Percentiles rank a stretch among this genome's conserved stretches.
Evolutionary conservation across 2,797 vertebrate genomes (phyloP).

Genomic region (Fistularia tabacaria): DNA sequence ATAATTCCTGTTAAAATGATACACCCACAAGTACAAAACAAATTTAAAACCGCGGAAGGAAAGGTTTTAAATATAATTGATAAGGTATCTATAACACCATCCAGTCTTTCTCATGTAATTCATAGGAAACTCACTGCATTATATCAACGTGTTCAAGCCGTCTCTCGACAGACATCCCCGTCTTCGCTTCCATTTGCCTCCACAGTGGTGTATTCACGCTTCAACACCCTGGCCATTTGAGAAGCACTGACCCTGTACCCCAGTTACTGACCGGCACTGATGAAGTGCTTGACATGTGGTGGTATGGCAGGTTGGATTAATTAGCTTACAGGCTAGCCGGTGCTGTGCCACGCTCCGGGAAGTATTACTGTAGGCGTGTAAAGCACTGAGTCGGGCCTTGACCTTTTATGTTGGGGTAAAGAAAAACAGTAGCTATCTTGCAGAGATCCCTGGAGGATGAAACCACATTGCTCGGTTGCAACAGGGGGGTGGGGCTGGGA

Average conservation of each 20-base stretch:
- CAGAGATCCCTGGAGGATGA: conserved; percentile 11
- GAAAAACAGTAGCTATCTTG: conserved; percentile 47
- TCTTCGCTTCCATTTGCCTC: conserved; percentile 42
- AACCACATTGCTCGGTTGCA: no score
- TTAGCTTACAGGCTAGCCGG: conserved; percentile 59
- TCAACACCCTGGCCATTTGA: conserved; percentile 44
- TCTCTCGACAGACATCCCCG: conserved; percentile 19
- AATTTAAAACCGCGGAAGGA: no score
- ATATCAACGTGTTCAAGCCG: background rate
- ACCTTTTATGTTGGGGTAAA: conserved; percentile 50
- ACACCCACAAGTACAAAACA: no score
- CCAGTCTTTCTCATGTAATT: no score
- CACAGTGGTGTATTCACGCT: conserved; percentile 49
- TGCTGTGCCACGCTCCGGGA: conserved; percentile 38
- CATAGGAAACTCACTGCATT: background rate
- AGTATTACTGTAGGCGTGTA: conserved; percentile 49
- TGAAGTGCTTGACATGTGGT: conserved; percentile 54
- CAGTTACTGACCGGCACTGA: conserved; percentile 55
- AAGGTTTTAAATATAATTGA: no score
- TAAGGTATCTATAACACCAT: no score
- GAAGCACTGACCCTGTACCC: conserved; percentile 63
- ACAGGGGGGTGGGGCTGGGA: no score
- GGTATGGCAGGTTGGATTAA: conserved; percentile 68
- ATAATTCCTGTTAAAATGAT: no score
- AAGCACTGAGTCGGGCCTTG: conserved; percentile 39